A percentile compares a stretch with the other conserved stretches of the same genome.
These are phyloP conservation scores for Epinephelus cyanopodus DNA, from an alignment of 2,113 vertebrate species.

Conservation along the genomic window DNA sequence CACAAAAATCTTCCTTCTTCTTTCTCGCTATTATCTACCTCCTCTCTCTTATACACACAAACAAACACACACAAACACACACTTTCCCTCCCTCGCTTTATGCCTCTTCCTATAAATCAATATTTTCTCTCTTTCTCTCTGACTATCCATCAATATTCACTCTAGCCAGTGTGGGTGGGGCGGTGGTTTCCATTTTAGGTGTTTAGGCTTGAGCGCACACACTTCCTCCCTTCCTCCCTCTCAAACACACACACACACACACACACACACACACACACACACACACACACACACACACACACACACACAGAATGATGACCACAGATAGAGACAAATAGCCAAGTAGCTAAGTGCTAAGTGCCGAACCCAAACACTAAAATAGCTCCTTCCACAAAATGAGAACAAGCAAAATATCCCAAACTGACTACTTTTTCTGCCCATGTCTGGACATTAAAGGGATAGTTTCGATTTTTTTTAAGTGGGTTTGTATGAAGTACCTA, in stretches of 20 bases:
- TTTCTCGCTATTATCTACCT: slow-evolving; percentile 12
- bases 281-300: slow-evolving; percentile 4
- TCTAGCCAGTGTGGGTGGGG: slow-evolving; percentile 46
- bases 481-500: too few species aligned
- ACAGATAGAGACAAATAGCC: slow-evolving; percentile 40
- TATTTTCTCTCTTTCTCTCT: slow-evolving; percentile 50
- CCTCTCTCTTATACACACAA: neutral
- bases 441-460: neutral
- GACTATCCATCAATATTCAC: slow-evolving; percentile 66
- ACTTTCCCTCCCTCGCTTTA: slow-evolving; percentile 24
- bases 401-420: neutral
- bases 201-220: slow-evolving; percentile 19
- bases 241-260: neutral
- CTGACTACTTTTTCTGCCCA: neutral
- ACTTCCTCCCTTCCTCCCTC: neutral
- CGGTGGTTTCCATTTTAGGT: slow-evolving; percentile 66
- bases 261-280: neutral
- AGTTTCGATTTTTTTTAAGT: too few species aligned
- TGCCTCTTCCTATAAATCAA: slow-evolving; percentile 68
- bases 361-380: slow-evolving; percentile 25
- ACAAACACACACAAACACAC: slow-evolving; percentile 25
- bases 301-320: neutral
- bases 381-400: slow-evolving; percentile 14
- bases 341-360: neutral
- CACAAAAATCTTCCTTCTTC: slow-evolving; percentile 14